Evolutionary conservation across 2,113 vertebrate species (phyloP), one percentile per base, ranked within the genome.

Genomic region (Heterotis niloticus): DNA sequence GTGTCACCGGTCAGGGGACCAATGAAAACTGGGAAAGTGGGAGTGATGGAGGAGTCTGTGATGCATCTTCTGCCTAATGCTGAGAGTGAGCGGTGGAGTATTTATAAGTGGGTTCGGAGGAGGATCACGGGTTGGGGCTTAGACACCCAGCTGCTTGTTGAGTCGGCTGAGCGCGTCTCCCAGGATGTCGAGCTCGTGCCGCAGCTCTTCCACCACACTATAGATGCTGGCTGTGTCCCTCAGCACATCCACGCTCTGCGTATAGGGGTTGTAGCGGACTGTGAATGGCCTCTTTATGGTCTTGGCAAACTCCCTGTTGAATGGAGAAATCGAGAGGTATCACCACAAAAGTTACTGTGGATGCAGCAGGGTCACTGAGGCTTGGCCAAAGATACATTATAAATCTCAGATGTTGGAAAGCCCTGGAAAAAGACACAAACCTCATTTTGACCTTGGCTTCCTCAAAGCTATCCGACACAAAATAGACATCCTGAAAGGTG

Each of bases 231-330:
- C 89, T 2, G 86, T 92, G 86, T 98, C 96, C 83, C 95, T 96
- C 74, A 99, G 89, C 77, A 98, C 86, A 65, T 98, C 96, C 86
- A 99, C 87, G 0, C 95, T 98, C 85, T 96, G 97, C 28, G 96
- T 98, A 64, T 98, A 99, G 0, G 98, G 95, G 77, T 98, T 98
- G 88, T 99, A 99, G 81, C 94, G 94, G 84, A 99, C 91, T 0
- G 93, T 95, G 90, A 99, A 99, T 0, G 96, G 96, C 23, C 96
- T 94, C 87, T 94, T 96, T 83, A 99, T 96, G 81, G 95, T 98
- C 92, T 97, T 97, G 78, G 96, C 94, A 91, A 99, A 99, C 86
- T 98, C 96, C 88, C 98, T 99, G 67, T 51, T 51, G 13, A 24
- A 23, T 65, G 10, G 56, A 29, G 20, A 18, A 23, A 66, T n/a